Evolutionary conservation across 2,888 invertebrate species (phyloP), one percentile per base, ranked within the genome.

Genomic region (Carcina quercana): DNA sequence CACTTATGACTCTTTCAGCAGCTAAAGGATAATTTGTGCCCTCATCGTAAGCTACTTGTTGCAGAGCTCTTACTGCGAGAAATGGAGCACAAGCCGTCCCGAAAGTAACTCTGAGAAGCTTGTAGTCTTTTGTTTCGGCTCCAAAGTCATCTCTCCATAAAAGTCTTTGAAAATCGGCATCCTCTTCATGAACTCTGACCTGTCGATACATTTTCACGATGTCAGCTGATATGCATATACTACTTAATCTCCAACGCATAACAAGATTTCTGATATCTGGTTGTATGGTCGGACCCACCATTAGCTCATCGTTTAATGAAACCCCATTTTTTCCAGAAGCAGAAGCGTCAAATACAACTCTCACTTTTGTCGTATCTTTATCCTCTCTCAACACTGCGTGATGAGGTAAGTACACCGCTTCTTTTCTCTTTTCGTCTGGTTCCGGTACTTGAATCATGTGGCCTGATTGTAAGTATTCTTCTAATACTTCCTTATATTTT

Each of bases 181-280:
- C 40, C 1, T 40, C 29, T 1, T 32, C 34, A 5, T 27, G 5
- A 3, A 52, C 35, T 6, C 25, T 25, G 5, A 50, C 36, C 34
- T 45, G 40, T 1, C 51, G 30, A 21, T 46, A 53, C 49, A 53
- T 53, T 35, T 52, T 7, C 24, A 38, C 35, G 6, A 53, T 41
- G 25, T 45, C 42, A 2, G 40, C 42, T 5, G 27, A 13, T 10
- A 45, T 6, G 14, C 38, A 32, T 6, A 43, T 32, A 1, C 30
- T 31, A 28, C 35, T 17, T 10, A 5, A n/a, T 5, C 47, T 21
- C 43, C 42, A 56, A 24, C 45, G 19, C 32, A 48, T 37, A 1
- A 54, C 12, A 1, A 54, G 37, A 5, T 42, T 34, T n/a, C 50
- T 38, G 24, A 55, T 8, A 12, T 50, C 45, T 3, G 48, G 32